Conservation (phyloP, 2,888 invertebrate genomes). For the Scrobipalpa atriplicella region DNA sequence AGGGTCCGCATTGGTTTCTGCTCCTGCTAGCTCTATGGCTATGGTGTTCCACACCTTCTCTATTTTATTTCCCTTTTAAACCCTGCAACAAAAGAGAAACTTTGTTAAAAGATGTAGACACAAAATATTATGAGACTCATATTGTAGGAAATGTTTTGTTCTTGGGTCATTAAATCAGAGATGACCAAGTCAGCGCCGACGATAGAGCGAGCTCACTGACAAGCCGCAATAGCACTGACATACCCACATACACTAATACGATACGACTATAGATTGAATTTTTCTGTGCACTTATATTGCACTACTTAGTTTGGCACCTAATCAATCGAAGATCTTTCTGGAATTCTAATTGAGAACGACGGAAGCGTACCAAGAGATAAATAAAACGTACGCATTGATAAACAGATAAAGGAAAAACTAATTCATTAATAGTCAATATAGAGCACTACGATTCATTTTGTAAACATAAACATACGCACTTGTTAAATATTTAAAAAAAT, state of each 20-base stretch:
- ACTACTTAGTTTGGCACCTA: not conserved
- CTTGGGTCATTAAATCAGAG: not conserved
- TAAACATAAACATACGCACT: constrained; percentile 15
- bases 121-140: too few species aligned
- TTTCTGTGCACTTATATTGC: not conserved
- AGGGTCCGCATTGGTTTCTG: constrained; percentile 65
- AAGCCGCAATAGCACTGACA: not conserved
- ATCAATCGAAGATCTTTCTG: not conserved
- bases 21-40: constrained; percentile 48
- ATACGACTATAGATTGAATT: not conserved
- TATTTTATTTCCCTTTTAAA: constrained; percentile 56
- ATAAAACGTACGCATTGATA: constrained; percentile 24
- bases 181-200: not conserved
- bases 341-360: constrained; percentile 14
- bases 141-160: too few species aligned
- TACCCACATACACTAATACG: not conserved
- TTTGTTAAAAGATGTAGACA: not conserved
- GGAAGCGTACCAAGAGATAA: constrained; percentile 20
- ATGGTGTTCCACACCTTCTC: constrained; percentile 55
- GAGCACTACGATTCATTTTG: not conserved
- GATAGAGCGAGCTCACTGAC: too few species aligned
- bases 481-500: not conserved
- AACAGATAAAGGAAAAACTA: not conserved
- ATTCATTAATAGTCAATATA: not conserved
- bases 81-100: constrained; percentile 68